These are phyloP conservation scores for Lepidurus apus DNA, from an alignment of 1,140 invertebrate genomes.

Conservation along the genomic window DNA sequence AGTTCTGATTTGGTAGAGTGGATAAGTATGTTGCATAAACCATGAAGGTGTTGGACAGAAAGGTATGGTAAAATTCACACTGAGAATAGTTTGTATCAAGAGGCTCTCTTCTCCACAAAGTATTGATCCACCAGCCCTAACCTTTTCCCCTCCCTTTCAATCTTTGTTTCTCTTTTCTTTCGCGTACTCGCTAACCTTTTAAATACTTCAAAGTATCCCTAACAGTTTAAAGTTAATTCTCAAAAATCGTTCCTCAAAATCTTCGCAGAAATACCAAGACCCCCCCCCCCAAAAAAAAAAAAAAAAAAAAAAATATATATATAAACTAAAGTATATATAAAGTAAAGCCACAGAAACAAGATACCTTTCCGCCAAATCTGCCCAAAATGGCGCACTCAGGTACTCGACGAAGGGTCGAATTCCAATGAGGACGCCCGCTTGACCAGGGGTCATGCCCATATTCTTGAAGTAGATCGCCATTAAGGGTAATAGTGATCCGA, in stretches of 20 bases:
- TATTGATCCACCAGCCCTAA: conserved; percentile 32
- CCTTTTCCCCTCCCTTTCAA: neutral
- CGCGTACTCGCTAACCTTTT: neutral
- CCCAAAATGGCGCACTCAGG: conserved; percentile 96
- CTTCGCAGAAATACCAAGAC: too few species aligned
- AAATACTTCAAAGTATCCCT: neutral
- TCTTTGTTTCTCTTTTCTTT: neutral
- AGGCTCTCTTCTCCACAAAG: conserved; percentile 23
- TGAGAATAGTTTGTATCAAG: neutral
- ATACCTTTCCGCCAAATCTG: conserved; percentile 82
- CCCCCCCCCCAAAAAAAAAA: neutral
- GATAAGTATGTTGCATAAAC: too few species aligned
- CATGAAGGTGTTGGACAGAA: neutral
- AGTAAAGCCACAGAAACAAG: neutral
- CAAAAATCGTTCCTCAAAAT: too few species aligned
- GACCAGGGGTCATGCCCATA: conserved; percentile 93
- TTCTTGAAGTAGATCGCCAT: conserved; percentile 95
- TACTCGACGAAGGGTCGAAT: conserved; percentile 95
- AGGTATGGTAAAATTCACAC: neutral
- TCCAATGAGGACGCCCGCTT: conserved; percentile 87
- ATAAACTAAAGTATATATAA: too few species aligned
- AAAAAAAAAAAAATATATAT: too few species aligned
- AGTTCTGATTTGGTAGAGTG: too few species aligned
- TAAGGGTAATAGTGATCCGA: conserved; percentile 93
- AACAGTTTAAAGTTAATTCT: too few species aligned